Percentiles rank a stretch among this genome's conserved stretches.
Evolutionary conservation across 1,140 invertebrate genomes (phyloP).

Genomic region (Pseudomyrmex flavicornis): DNA sequence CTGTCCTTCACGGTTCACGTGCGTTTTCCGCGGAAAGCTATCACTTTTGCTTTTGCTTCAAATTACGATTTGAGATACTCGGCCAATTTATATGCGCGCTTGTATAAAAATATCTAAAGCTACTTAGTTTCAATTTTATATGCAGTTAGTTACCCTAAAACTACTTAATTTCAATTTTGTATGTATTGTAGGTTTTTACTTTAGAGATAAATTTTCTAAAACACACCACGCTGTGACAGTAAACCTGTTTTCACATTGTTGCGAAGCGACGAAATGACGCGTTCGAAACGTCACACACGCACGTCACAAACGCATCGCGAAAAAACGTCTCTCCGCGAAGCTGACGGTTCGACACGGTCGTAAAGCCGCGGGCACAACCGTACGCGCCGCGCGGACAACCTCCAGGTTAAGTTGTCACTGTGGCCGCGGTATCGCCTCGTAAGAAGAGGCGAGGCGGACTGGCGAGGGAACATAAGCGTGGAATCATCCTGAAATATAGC

Average conservation of each 20-base stretch:
- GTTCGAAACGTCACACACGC: not conserved
- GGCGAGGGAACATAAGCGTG: conserved; percentile 76
- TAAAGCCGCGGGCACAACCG: conserved; percentile 54
- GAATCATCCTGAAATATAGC: conserved; percentile 84
- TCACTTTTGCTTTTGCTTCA: conserved; percentile 13
- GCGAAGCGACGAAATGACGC: conserved; percentile 1
- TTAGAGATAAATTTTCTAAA: not conserved
- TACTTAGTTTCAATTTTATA: too few relatives aligned
- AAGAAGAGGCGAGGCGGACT: conserved; percentile 43
- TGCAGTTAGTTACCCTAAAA: too few relatives aligned
- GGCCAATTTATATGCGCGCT: not conserved
- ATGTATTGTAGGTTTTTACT: not conserved
- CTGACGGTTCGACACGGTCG: conserved; percentile 65
- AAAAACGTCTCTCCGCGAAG: not conserved
- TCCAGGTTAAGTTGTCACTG: conserved; percentile 77
- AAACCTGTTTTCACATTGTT: conserved; percentile 4
- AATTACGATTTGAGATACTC: conserved; percentile 37
- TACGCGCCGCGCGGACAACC: conserved; percentile 46
- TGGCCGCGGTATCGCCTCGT: conserved; percentile 62
- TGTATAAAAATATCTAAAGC: too few relatives aligned
- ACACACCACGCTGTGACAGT: not conserved
- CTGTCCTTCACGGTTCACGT: conserved; percentile 65
- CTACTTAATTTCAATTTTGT: too few relatives aligned
- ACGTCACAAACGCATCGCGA: not conserved
- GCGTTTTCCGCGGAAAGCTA: conserved; percentile 36